These are phyloP conservation scores for Nasua narica DNA, from an alignment of 2,797 vertebrate genomes.

Conservation along the genomic window DNA sequence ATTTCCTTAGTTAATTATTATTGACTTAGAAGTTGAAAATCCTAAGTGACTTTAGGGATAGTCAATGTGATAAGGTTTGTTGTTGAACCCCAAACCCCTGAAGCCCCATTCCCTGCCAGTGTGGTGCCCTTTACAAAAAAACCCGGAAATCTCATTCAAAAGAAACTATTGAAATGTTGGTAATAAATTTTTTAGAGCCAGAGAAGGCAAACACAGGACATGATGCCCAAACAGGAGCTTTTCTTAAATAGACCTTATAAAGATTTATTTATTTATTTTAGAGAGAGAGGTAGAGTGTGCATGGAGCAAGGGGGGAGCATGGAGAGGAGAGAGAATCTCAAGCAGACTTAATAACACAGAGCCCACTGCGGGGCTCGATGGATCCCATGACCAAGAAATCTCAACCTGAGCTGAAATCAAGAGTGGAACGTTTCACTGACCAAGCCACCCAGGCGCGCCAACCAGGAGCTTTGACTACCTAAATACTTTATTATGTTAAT, in stretches of 20 bases:
- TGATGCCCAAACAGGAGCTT: background rate
- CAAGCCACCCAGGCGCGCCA: background rate
- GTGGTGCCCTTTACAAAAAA: background rate
- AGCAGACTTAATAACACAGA: background rate
- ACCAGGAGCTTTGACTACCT: background rate
- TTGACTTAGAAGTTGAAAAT: background rate
- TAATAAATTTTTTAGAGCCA: background rate
- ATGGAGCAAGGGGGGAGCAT: background rate
- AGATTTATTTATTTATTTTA: background rate
- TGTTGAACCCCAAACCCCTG: background rate
- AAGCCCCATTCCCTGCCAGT: background rate
- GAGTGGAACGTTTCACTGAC: too few species aligned
- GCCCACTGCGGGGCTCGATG: background rate
- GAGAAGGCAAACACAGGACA: background rate
- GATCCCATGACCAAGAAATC: background rate
- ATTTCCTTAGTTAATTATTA: slow-evolving; percentile 6
- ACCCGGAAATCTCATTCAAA: background rate
- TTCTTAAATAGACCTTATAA: background rate
- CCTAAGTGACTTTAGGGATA: background rate
- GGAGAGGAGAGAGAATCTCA: background rate
- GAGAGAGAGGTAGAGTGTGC: background rate
- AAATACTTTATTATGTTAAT: background rate
- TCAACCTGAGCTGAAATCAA: background rate
- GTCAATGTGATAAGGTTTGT: background rate
- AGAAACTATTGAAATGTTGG: background rate